These are phyloP conservation scores for Mus spicilegus DNA, from an alignment of 2,113 vertebrate species.

Conservation along the genomic window DNA sequence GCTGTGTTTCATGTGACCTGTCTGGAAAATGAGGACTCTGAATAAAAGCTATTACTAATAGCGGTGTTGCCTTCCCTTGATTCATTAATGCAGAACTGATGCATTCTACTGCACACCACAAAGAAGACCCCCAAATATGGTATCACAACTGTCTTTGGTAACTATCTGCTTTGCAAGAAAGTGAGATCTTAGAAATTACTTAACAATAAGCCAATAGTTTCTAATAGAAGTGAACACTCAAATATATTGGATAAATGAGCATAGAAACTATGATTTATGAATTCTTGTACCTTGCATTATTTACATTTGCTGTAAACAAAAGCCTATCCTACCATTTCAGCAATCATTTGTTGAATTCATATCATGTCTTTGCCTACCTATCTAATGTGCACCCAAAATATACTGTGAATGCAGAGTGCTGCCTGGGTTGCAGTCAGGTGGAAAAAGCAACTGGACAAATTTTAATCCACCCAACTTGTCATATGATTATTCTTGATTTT, in stretches of 20 bases:
- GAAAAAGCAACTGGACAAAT: conserved; percentile 6
- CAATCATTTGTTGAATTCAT: neutral
- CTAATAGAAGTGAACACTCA: neutral
- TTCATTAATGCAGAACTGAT: conserved; percentile 88
- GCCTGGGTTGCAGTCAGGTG: neutral
- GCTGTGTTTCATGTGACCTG: conserved; percentile 97
- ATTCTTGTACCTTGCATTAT: neutral
- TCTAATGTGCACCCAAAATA: neutral
- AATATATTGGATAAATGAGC: conserved; percentile 42
- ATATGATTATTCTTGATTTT: neutral
- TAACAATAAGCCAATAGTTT: conserved; percentile 74
- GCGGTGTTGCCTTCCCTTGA: conserved; percentile 87
- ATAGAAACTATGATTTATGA: conserved; percentile 32
- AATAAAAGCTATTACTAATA: conserved; percentile 95
- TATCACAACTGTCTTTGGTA: conserved; percentile 79
- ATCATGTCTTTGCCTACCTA: neutral
- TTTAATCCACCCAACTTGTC: neutral
- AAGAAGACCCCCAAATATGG: conserved; percentile 79
- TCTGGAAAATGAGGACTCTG: conserved; percentile 93
- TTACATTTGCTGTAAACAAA: neutral
- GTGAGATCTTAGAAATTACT: conserved; percentile 73
- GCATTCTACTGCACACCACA: conserved; percentile 79
- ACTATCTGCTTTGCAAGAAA: conserved; percentile 82
- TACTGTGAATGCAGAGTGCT: neutral
- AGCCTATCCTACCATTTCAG: neutral